Percentiles rank a stretch among this genome's conserved stretches.
These are phyloP conservation scores for Vulpes ferrilata DNA, from an alignment of 2,113 vertebrate species.

Conservation along the genomic window DNA sequence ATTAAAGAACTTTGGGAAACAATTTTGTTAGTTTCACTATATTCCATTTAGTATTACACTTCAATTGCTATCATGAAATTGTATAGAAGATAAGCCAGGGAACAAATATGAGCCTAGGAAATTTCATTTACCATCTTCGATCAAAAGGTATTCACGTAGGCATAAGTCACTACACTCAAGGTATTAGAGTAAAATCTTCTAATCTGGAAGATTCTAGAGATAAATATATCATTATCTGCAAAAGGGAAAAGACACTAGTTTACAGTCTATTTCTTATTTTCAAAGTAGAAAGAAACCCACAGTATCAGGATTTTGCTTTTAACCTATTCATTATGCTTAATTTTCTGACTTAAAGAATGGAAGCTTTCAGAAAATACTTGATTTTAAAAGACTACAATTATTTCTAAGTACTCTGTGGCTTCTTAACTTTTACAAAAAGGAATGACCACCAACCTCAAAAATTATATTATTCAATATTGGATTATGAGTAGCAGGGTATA, in stretches of 20 bases:
- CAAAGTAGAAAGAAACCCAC: slow-evolving; percentile 35
- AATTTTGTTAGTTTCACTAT: background rate
- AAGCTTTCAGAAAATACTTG: slow-evolving; percentile 47
- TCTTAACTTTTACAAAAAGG: background rate
- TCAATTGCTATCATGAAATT: background rate
- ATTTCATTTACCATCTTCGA: slow-evolving; percentile 5
- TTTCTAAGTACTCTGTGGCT: slow-evolving; percentile 1
- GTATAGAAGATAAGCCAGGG: background rate
- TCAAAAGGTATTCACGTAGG: background rate
- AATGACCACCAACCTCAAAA: background rate
- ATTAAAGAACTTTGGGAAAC: background rate
- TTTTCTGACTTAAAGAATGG: slow-evolving; percentile 25
- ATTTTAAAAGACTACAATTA: slow-evolving; percentile 48
- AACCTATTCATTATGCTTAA: slow-evolving; percentile 24
- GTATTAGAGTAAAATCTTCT: slow-evolving; percentile 29
- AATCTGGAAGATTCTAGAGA: slow-evolving; percentile 3
- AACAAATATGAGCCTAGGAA: background rate
- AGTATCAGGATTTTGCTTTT: slow-evolving; percentile 7
- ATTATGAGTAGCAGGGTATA: background rate
- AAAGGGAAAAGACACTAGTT: background rate
- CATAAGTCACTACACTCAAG: background rate
- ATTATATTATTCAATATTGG: background rate
- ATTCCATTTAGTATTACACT: background rate
- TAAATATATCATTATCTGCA: slow-evolving; percentile 32
- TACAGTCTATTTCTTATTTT: background rate